These are phyloP conservation scores for Heterodera carotae DNA, from an alignment of 1,140 invertebrate species.

Conservation along the genomic window DNA sequence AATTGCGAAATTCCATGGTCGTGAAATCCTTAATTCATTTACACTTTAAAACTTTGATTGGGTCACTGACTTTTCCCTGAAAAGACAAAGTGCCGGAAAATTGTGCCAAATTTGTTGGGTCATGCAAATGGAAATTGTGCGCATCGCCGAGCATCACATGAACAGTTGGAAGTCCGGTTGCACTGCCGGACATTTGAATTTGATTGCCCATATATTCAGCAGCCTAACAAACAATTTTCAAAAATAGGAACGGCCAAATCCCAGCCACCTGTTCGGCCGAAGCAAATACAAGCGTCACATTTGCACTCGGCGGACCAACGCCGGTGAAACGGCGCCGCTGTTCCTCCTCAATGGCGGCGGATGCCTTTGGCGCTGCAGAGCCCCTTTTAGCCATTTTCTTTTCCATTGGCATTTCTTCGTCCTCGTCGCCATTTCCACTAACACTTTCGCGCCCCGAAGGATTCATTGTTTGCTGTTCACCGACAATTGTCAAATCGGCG, in stretches of 20 bases:
- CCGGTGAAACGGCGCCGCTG: not conserved
- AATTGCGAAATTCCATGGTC: slow-evolving; percentile 27
- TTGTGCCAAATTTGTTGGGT: slow-evolving; percentile 46
- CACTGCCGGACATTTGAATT: slow-evolving; percentile 26
- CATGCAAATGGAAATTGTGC: slow-evolving; percentile 58
- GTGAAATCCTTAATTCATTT: slow-evolving; percentile 27
- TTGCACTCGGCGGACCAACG: slow-evolving; percentile 18
- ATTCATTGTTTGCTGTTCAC: slow-evolving; percentile 3
- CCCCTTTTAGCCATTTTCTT: not conserved
- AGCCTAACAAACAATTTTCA: slow-evolving; percentile 32
- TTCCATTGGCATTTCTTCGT: not conserved
- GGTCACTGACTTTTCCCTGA: slow-evolving; percentile 50
- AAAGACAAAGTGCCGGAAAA: slow-evolving; percentile 60
- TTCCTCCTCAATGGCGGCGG: not conserved
- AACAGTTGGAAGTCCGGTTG: slow-evolving; percentile 24
- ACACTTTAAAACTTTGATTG: not conserved
- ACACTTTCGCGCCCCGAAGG: slow-evolving; percentile 26
- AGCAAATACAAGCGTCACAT: slow-evolving; percentile 58
- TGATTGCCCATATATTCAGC: slow-evolving; percentile 49
- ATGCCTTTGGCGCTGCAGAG: slow-evolving; percentile 10
- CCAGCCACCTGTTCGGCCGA: slow-evolving; percentile 41
- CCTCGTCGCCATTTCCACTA: slow-evolving; percentile 5
- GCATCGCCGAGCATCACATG: slow-evolving; percentile 61
- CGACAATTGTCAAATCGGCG: slow-evolving; percentile 51
- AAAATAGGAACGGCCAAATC: not conserved